Conservation (phyloP, 2,113 vertebrate genomes). For the Lethenteron camtschaticum region DNA sequence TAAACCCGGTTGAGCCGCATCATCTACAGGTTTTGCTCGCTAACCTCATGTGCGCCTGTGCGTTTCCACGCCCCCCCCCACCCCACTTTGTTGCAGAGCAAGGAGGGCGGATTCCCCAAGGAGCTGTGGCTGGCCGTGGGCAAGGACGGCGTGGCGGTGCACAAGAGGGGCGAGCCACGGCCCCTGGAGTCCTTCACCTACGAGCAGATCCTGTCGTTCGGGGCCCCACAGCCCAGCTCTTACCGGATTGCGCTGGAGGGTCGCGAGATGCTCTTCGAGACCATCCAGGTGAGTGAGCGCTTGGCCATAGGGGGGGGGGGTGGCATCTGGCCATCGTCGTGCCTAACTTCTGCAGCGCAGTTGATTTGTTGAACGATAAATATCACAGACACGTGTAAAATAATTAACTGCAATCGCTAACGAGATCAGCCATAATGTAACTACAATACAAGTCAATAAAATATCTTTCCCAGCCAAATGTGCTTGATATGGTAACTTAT, state of each 20-base stretch:
- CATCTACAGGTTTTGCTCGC: background rate
- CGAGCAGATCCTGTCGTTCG: conserved; percentile 59
- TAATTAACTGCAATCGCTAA: background rate
- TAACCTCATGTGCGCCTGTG: background rate
- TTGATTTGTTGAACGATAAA: background rate
- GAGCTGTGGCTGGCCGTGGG: conserved; percentile 61
- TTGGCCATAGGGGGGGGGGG: too few species aligned
- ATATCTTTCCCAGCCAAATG: too few species aligned
- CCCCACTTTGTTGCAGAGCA: conserved; percentile 30
- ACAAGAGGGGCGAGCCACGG: conserved; percentile 49
- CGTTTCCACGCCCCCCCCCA: background rate
- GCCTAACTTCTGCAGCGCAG: background rate
- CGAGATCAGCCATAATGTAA: background rate
- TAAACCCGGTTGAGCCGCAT: background rate
- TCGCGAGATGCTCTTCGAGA: conserved; percentile 74
- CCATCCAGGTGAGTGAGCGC: conserved; percentile 35
- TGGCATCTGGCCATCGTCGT: background rate
- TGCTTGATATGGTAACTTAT: too few species aligned
- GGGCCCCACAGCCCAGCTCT: conserved; percentile 47
- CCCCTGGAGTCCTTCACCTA: conserved; percentile 58
- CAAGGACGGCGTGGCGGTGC: conserved; percentile 50
- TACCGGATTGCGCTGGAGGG: conserved; percentile 80
- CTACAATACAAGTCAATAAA: background rate
- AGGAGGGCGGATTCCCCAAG: conserved; percentile 69
- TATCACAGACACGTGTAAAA: background rate